Percentiles rank a stretch among this genome's conserved stretches.
phyloP scores from a whole-genome alignment of 2,797 vertebrate species.

The Centropyge bicolor region DNA sequence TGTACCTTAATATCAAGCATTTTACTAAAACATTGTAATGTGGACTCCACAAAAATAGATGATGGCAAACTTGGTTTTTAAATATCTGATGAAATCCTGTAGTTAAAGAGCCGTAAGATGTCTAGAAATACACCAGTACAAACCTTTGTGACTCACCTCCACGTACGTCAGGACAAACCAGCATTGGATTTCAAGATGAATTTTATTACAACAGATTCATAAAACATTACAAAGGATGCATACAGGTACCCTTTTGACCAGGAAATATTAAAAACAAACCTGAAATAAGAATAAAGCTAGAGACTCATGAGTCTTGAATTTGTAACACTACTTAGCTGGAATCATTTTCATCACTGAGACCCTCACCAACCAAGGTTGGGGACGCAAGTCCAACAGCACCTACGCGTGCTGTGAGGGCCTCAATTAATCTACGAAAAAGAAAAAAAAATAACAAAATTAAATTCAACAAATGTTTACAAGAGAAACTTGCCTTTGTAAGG shows the following conservation, averaged over 20 bases:
- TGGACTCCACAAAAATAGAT: conserved; percentile 34
- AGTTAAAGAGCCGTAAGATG: conserved; percentile 21
- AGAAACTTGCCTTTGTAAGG: conserved; percentile 94
- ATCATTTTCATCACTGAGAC: conserved; percentile 89
- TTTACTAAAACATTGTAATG: neutral
- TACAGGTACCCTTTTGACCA: conserved; percentile 89
- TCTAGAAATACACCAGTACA: conserved; percentile 79
- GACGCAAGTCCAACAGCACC: conserved; percentile 99
- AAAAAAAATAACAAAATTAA: conserved; percentile 61
- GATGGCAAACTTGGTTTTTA: conserved; percentile 67
- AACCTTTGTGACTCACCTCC: conserved; percentile 93
- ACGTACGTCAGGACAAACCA: conserved; percentile 93
- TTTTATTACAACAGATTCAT: conserved; percentile 98
- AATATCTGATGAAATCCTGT: conserved; percentile 43
- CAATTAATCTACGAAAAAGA: conserved; percentile 78
- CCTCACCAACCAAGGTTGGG: conserved; percentile 99
- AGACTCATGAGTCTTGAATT: conserved; percentile 70
- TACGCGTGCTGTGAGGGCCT: conserved; percentile 95
- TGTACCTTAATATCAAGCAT: neutral
- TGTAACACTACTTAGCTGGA: conserved; percentile 85
- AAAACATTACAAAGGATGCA: conserved; percentile 94
- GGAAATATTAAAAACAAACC: conserved; percentile 89
- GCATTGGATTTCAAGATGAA: conserved; percentile 92
- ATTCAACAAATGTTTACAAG: conserved; percentile 91
- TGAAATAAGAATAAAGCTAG: conserved; percentile 91